phyloP scores from a whole-genome alignment of 2,113 vertebrate species.

The Oncorhynchus masou region DNA sequence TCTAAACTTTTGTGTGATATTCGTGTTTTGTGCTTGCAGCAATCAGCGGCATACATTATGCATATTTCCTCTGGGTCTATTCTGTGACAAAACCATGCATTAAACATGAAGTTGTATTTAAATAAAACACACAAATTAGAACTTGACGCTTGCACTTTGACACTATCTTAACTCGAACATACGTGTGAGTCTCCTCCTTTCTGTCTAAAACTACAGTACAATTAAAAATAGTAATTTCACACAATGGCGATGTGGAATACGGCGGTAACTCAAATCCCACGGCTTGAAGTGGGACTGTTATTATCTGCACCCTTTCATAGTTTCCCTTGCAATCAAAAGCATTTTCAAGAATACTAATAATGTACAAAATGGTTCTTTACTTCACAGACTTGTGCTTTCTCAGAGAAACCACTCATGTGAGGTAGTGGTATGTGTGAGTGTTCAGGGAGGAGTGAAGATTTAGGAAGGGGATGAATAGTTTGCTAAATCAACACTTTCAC shows the following conservation, averaged over 20 bases:
- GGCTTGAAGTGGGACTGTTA: too few species aligned
- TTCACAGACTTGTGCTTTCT: neutral
- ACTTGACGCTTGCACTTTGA: conserved; percentile 20
- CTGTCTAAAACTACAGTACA: neutral
- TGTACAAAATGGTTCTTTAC: neutral
- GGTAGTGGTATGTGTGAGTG: neutral
- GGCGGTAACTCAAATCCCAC: too few species aligned
- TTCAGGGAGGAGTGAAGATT: neutral
- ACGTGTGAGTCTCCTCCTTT: conserved; percentile 14
- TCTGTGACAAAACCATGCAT: conserved; percentile 49
- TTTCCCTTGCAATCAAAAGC: too few species aligned
- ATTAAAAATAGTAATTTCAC: neutral
- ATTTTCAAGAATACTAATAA: neutral
- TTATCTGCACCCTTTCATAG: too few species aligned
- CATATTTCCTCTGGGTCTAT: conserved; percentile 33
- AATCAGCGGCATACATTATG: conserved; percentile 48
- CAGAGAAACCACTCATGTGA: neutral
- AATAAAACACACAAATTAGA: conserved; percentile 47
- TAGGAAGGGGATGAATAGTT: neutral
- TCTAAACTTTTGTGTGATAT: conserved; percentile 20
- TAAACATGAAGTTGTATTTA: conserved; percentile 52
- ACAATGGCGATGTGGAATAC: neutral
- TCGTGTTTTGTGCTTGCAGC: conserved; percentile 42
- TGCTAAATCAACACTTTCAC: neutral
- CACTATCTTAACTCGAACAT: conserved; percentile 24